These are phyloP conservation scores for Chloroclystis v-ata DNA, from an alignment of 2,888 invertebrate genomes.

Conservation along the genomic window DNA sequence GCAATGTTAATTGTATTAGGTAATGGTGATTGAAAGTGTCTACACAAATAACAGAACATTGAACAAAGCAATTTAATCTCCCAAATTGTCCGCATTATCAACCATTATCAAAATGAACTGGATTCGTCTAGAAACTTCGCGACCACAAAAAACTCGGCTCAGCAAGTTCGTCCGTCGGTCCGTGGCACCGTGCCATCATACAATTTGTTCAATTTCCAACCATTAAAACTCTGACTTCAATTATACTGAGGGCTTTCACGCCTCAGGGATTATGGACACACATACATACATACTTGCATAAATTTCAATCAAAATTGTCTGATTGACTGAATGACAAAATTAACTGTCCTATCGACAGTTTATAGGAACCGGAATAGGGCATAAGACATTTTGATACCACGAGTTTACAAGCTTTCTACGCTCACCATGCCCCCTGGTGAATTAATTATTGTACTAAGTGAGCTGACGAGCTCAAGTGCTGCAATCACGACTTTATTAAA, in stretches of 20 bases:
- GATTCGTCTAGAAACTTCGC: constrained; percentile 14
- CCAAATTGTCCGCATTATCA: neutral
- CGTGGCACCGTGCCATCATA: constrained; percentile 30
- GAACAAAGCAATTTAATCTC: neutral
- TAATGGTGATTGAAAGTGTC: too few relatives aligned
- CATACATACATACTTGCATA: too few relatives aligned
- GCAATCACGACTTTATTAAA: constrained; percentile 22
- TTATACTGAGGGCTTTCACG: constrained; percentile 19
- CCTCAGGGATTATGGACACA: neutral
- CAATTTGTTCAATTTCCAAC: constrained; percentile 42
- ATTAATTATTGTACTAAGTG: constrained; percentile 30
- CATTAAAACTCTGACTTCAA: constrained; percentile 36
- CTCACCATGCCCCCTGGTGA: constrained; percentile 22
- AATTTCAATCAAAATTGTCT: too few relatives aligned
- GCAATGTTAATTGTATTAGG: too few relatives aligned
- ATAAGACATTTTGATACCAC: too few relatives aligned
- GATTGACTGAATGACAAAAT: too few relatives aligned
- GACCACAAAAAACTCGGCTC: constrained; percentile 11
- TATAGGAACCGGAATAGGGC: too few relatives aligned
- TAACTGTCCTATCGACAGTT: too few relatives aligned
- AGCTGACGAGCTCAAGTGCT: constrained; percentile 26
- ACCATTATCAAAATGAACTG: constrained; percentile 8
- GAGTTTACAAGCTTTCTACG: too few relatives aligned
- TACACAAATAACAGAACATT: neutral
- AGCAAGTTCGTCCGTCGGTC: constrained; percentile 10